These are phyloP conservation scores for Amia ocellicauda DNA, from an alignment of 2,113 vertebrate species.

Conservation along the genomic window DNA sequence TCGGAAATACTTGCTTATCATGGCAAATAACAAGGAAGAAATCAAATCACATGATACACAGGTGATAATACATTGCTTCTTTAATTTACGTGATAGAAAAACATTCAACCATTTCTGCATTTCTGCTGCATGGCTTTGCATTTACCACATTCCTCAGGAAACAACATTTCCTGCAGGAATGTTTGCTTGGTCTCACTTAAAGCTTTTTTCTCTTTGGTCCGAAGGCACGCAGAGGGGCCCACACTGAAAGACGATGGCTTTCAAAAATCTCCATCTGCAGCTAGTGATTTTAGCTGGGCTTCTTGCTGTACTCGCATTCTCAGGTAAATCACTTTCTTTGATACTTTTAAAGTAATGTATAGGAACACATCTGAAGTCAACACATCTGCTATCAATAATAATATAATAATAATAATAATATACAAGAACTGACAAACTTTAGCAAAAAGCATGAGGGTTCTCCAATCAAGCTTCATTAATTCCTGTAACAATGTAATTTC, in stretches of 20 bases:
- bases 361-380: neutral
- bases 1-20: too few species aligned
- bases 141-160: constrained; percentile 28
- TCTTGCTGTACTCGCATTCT: constrained; percentile 23
- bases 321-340: constrained; percentile 33
- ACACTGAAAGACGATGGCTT: constrained; percentile 31
- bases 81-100: too few species aligned
- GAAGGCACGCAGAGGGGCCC: neutral
- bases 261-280: constrained; percentile 20
- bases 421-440: too few species aligned
- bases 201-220: neutral
- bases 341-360: neutral
- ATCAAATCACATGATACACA: too few species aligned
- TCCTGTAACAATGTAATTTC: too few species aligned
- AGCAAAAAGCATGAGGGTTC: too few species aligned
- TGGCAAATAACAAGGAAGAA: too few species aligned
- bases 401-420: too few species aligned
- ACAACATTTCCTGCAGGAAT: constrained; percentile 33
- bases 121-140: neutral
- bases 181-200: constrained; percentile 24
- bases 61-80: too few species aligned
- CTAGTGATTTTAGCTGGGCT: constrained; percentile 25
- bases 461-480: too few species aligned
- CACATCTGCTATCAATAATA: too few species aligned
- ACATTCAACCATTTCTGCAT: too few species aligned